Percentiles rank a stretch among this genome's conserved stretches.
These are phyloP conservation scores for Hexactinellida sp. DNA, from an alignment of 37 sponge, comb jelly and placozoan genomes.

Conservation along the genomic window DNA sequence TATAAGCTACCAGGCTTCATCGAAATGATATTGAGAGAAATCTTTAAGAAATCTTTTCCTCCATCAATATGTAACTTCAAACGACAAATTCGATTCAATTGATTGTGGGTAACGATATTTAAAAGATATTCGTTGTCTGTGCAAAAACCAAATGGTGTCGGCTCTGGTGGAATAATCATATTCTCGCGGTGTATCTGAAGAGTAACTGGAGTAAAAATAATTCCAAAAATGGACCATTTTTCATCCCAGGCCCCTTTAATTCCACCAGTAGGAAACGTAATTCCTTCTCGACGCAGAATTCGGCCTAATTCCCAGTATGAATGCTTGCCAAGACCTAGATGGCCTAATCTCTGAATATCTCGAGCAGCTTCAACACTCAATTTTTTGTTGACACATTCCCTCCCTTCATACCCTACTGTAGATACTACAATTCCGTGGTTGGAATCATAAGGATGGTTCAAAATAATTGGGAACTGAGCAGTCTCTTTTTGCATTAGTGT, in stretches of 20 bases:
- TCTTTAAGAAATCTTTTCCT: not conserved
- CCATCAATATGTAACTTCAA: not conserved
- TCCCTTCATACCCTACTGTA: not conserved
- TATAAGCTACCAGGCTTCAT: not conserved
- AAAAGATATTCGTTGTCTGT: not conserved
- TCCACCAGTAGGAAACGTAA: not conserved
- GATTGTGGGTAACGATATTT: not conserved
- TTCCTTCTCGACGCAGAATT: not conserved
- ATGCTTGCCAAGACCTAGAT: not conserved
- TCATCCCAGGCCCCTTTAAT: not conserved
- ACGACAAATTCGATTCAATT: not conserved
- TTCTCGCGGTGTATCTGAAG: not conserved
- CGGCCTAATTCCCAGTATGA: not conserved
- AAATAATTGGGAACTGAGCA: too few relatives aligned
- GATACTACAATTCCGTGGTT: not conserved
- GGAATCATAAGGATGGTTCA: not conserved
- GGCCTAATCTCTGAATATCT: not conserved
- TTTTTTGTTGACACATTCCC: not conserved
- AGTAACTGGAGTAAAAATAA: not conserved
- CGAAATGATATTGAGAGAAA: not conserved
- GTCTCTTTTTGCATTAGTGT: too few relatives aligned
- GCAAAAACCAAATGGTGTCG: not conserved
- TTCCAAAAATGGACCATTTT: not conserved
- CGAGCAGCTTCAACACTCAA: not conserved
- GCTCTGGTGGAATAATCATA: not conserved